Evolutionary conservation across 2,888 invertebrate genomes (phyloP), one percentile per base, ranked within the genome.

Genomic region (Dioctria rufipes): DNA sequence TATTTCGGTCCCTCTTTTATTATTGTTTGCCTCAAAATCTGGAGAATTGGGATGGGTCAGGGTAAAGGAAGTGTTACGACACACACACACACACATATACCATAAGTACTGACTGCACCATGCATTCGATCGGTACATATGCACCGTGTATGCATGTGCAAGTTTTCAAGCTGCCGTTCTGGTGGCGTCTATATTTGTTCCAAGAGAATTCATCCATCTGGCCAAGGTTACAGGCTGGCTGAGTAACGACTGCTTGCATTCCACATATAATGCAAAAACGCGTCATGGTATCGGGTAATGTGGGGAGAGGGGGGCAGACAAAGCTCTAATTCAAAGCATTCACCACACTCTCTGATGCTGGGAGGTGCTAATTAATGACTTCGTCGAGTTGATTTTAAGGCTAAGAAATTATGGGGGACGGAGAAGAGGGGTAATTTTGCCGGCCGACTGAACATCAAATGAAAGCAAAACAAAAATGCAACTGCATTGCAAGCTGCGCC

Each of bases 181-280:
- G 54, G 54, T 54, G 54, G 6, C 49, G 49, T 46, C 49, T 5
- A 46, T 46, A 46, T n/a, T 67, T 54, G 51, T 54, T 51, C 51
- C 37, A 9, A 46, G 49, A 46, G 49, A 46, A 46, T 46, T 71
- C 40, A 37, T 58, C 73, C 73, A 73, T 73, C 73, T 73, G 73
- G 58, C 73, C 73, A 73, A 73, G 73, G 73, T 73, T 73, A 58
- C 60, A 51, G 39, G 71, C 40, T 71, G 39, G 71, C 40, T 71
- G 71, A 9, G 37, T 25, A 25, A 25, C 25, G 25, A 25, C 1
- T 49, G 71, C n/a, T 54, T 54, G 61, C 61, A 61, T 61, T 61
- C 58, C 54, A 42, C 71, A 40, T 54, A 37, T 40, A 39, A 54
- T 54, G 54, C 3, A 3, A 51, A 13, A 42, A 40, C 39, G 2